Evolutionary conservation across 2,113 vertebrate genomes (phyloP).

Genomic region (Heptranchias perlo): DNA sequence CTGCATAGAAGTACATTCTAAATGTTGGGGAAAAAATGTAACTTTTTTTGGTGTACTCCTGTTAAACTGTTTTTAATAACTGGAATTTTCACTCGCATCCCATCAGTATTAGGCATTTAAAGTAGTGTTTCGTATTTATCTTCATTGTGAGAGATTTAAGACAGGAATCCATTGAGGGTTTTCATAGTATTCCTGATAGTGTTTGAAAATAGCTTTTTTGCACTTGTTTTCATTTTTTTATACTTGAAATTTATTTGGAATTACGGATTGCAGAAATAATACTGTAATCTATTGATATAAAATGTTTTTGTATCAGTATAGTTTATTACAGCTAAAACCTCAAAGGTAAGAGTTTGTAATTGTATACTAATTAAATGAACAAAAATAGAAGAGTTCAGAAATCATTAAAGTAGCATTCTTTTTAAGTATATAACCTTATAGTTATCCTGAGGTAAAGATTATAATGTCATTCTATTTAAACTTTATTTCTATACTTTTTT

Average conservation of each 20-base stretch:
- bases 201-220: neutral
- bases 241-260: conserved; percentile 3
- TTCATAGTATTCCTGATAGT: neutral
- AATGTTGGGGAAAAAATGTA: neutral
- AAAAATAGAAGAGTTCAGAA: neutral
- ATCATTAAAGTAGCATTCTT: neutral
- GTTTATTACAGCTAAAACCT: neutral
- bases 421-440: neutral
- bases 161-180: neutral
- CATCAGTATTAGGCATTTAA: neutral
- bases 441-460: neutral
- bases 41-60: neutral
- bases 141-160: neutral
- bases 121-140: neutral
- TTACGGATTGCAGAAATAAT: neutral
- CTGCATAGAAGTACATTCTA: neutral
- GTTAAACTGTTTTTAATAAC: neutral
- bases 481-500: neutral
- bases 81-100: neutral
- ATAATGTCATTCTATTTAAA: neutral
- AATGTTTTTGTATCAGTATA: neutral
- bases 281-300: neutral
- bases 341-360: neutral
- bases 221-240: neutral
- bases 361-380: neutral